Conservation (phyloP, 2,113 vertebrate genomes). For the Cebidichthys violaceus region DNA sequence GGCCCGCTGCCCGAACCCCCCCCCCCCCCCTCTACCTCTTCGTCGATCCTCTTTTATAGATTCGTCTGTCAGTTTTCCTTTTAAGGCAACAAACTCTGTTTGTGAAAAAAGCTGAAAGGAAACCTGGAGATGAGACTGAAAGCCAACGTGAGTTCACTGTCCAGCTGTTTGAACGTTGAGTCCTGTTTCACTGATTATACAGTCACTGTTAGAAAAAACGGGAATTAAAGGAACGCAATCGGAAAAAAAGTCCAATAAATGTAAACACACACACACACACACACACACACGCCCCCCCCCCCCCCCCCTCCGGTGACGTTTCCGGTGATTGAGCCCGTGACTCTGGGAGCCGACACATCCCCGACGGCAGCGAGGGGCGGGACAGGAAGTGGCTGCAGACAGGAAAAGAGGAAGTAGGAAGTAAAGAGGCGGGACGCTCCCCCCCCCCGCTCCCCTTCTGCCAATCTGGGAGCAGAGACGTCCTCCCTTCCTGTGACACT, state of each 20-base stretch:
- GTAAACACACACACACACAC: background rate
- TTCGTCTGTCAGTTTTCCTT: conserved; percentile 50
- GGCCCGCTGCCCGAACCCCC: conserved; percentile 10
- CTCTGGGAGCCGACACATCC: conserved; percentile 59
- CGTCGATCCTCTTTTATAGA: conserved; percentile 14
- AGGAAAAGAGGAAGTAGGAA: conserved; percentile 79
- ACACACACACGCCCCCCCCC: background rate
- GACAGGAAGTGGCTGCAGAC: conserved; percentile 76
- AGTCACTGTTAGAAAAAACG: too few species aligned
- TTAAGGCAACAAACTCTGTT: conserved; percentile 39
- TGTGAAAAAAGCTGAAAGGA: background rate
- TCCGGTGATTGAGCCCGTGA: conserved; percentile 67
- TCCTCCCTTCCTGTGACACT: conserved; percentile 75
- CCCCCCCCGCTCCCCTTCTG: conserved; percentile 53
- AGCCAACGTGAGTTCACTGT: too few species aligned
- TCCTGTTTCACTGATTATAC: too few species aligned
- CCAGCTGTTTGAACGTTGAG: too few species aligned
- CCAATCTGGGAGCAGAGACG: conserved; percentile 73
- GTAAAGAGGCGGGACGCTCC: conserved; percentile 72
- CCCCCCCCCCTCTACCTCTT: background rate
- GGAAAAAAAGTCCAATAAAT: too few species aligned
- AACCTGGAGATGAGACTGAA: background rate
- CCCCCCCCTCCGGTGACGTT: conserved; percentile 24
- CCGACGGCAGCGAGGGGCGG: conserved; percentile 62
- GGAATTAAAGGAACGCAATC: too few species aligned